Conservation (phyloP, 1,140 invertebrate genomes). For the Thaumatotibia leucotreta region DNA sequence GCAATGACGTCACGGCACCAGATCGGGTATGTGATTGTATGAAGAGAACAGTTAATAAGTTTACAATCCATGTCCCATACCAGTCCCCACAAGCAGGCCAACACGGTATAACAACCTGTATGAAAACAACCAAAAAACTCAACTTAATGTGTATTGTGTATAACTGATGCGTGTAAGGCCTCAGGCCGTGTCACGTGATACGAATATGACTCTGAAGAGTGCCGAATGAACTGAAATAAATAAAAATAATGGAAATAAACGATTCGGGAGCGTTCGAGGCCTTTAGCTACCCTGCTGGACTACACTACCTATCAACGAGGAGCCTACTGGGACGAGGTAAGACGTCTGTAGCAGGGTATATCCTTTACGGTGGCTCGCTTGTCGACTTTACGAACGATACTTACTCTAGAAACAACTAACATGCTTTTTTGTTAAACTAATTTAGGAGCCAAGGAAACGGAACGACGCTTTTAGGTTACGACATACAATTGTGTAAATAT, state of each 20-base stretch:
- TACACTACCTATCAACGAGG: constrained; percentile 58
- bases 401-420: constrained; percentile 50
- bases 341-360: constrained; percentile 15
- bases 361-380: constrained; percentile 53
- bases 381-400: constrained; percentile 30
- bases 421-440: constrained; percentile 51
- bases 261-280: constrained; percentile 35
- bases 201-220: constrained; percentile 64
- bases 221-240: constrained; percentile 48
- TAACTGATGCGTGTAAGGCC: constrained; percentile 55
- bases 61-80: constrained; percentile 44
- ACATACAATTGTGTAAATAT: constrained; percentile 48
- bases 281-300: constrained; percentile 50
- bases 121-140: constrained; percentile 39
- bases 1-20: constrained; percentile 2
- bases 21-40: neutral
- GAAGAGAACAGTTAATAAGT: constrained; percentile 12
- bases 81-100: constrained; percentile 61
- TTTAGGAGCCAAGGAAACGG: constrained; percentile 61
- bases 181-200: constrained; percentile 60
- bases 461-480: constrained; percentile 32
- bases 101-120: constrained; percentile 53
- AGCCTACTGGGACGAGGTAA: neutral
- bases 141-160: constrained; percentile 53
- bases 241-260: constrained; percentile 38